Percentiles rank a stretch among this genome's conserved stretches.
Conservation (phyloP, 2,888 invertebrate species). For the Achlya flavicornis region DNA sequence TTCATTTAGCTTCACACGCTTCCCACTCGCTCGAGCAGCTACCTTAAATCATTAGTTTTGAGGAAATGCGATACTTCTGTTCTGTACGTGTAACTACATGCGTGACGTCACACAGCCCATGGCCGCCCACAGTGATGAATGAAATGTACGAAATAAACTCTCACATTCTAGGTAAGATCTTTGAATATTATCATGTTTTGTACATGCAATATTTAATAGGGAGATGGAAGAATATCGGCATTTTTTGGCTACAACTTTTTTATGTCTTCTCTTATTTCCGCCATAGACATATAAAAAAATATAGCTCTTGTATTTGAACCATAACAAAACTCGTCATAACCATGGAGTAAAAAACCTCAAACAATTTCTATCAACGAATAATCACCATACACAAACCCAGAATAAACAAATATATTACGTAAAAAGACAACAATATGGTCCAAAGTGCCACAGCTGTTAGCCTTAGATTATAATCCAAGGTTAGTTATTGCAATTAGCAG, state of each 20-base stretch:
- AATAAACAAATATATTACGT: too few relatives aligned
- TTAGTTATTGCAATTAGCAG: not conserved
- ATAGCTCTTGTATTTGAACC: too few relatives aligned
- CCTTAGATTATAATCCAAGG: not conserved
- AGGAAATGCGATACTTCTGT: conserved; percentile 1
- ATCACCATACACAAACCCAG: too few relatives aligned
- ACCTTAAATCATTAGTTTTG: conserved; percentile 1
- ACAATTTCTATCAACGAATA: too few relatives aligned
- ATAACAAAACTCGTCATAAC: too few relatives aligned
- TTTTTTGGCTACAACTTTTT: too few relatives aligned
- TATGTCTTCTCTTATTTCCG: too few relatives aligned
- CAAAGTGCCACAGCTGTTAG: not conserved
- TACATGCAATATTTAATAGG: too few relatives aligned
- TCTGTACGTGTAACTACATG: not conserved
- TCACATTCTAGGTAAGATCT: not conserved
- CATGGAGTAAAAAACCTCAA: too few relatives aligned
- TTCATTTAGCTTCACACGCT: not conserved
- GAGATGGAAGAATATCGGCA: too few relatives aligned
- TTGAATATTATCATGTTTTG: too few relatives aligned
- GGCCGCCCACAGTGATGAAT: not conserved
- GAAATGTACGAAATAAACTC: conserved; percentile 2
- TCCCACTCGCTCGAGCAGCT: not conserved
- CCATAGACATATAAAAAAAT: too few relatives aligned
- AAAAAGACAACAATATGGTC: not conserved
- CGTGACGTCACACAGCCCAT: not conserved